A percentile compares a stretch with the other conserved stretches of the same genome.
Evolutionary conservation across 2,797 vertebrate genomes (phyloP).

Genomic region (Gambusia yucatana): DNA sequence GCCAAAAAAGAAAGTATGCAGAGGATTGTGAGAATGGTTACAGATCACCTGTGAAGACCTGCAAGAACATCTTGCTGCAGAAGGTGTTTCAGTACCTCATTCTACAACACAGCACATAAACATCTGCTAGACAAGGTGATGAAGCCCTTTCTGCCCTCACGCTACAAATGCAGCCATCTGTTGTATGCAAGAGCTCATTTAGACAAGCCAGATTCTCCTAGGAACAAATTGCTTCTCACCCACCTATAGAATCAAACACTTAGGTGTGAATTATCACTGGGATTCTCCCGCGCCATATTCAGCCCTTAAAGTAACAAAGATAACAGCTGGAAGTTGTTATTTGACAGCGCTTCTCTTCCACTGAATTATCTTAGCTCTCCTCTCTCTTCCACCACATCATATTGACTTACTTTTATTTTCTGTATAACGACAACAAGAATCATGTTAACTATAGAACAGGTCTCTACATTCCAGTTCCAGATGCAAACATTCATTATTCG

Average conservation of each 20-base stretch:
- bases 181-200: not conserved
- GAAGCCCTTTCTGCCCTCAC: not conserved
- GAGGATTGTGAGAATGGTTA: not conserved
- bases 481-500: not conserved
- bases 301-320: conserved; percentile 24
- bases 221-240: conserved; percentile 30
- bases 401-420: not conserved
- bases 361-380: not conserved
- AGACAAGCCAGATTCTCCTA: not conserved
- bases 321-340: not conserved
- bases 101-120: not conserved
- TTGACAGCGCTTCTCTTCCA: not conserved
- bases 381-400: not conserved
- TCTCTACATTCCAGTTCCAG: not conserved
- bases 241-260: conserved; percentile 49
- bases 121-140: not conserved
- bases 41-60: not conserved
- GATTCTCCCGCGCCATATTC: conserved; percentile 23
- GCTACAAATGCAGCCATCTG: not conserved
- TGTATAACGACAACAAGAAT: not conserved
- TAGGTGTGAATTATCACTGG: conserved; percentile 5
- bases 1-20: not conserved
- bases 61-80: not conserved
- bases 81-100: not conserved
- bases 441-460: not conserved